Evolutionary conservation across 2,797 vertebrate species (phyloP).

Genomic region (Coreius guichenoti): DNA sequence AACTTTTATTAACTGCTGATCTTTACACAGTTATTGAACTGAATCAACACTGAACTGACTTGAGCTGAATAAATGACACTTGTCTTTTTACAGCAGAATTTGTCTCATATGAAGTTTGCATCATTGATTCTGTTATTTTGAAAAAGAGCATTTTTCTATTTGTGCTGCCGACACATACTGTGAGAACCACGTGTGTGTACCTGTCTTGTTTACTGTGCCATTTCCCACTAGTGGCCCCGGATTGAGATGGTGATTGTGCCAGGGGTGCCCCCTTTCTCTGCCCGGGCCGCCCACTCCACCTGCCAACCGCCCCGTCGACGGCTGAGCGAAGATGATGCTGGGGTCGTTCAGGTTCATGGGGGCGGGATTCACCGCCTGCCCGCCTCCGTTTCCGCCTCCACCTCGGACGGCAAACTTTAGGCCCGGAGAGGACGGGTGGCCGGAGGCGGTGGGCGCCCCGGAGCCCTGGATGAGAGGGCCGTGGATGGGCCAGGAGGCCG

Average conservation of each 20-base stretch:
- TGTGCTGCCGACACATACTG: background rate
- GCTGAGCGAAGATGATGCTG: constrained; percentile 99
- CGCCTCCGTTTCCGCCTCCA: constrained; percentile 53
- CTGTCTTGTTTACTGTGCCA: constrained; percentile 91
- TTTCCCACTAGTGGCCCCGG: constrained; percentile 91
- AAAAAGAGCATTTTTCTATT: background rate
- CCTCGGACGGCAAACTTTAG: constrained; percentile 82
- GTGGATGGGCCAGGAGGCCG: constrained; percentile 91
- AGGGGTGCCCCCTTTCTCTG: constrained; percentile 89
- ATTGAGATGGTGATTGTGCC: constrained; percentile 89
- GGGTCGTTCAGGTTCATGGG: constrained; percentile 95
- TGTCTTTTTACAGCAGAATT: no score
- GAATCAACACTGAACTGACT: no score
- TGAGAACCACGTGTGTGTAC: constrained; percentile 74
- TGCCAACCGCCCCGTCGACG: constrained; percentile 86
- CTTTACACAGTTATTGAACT: background rate
- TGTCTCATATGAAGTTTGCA: no score
- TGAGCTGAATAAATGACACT: background rate
- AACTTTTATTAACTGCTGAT: no score
- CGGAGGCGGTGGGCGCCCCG: constrained; percentile 73
- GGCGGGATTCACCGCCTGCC: constrained; percentile 73
- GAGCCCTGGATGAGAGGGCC: constrained; percentile 83
- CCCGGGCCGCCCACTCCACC: constrained; percentile 77
- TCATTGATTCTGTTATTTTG: background rate
- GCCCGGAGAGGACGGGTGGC: constrained; percentile 78